phyloP scores from a whole-genome alignment of 2,888 invertebrate genomes.

The Celastrina argiolus region DNA sequence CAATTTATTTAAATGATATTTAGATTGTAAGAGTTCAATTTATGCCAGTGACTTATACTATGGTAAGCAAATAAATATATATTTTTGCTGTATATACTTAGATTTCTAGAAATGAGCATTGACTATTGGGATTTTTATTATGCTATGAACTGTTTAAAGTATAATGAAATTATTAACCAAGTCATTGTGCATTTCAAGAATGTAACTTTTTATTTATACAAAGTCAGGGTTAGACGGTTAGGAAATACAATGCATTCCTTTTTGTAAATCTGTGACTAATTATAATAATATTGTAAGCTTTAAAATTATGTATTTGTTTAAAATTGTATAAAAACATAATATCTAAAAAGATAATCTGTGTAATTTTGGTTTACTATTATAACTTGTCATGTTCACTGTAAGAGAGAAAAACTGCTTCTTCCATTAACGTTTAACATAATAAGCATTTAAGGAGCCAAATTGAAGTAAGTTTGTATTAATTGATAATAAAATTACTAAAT shows the following conservation, averaged over 20 bases:
- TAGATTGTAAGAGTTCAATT: background rate
- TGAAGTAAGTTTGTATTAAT: conserved; percentile 7
- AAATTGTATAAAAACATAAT: background rate
- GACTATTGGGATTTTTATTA: background rate
- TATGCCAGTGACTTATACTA: background rate
- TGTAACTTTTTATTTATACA: background rate
- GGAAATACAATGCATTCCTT: background rate
- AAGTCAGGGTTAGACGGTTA: background rate
- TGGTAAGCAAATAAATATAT: background rate
- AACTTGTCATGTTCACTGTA: background rate
- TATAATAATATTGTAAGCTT: background rate
- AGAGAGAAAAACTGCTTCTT: background rate
- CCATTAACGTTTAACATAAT: background rate
- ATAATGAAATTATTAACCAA: background rate
- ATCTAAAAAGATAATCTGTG: background rate
- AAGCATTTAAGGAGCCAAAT: conserved; percentile 2
- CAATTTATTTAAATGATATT: background rate
- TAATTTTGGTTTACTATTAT: background rate
- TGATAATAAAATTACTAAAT: conserved; percentile 2
- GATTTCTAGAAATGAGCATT: background rate
- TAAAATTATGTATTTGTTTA: background rate
- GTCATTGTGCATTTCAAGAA: background rate
- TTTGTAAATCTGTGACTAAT: background rate
- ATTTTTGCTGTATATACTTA: background rate
- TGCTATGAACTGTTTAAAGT: background rate